Percentiles rank a stretch among this genome's conserved stretches.
Conservation (phyloP, 2,888 invertebrate species). For the Chymomyza amoena region DNA sequence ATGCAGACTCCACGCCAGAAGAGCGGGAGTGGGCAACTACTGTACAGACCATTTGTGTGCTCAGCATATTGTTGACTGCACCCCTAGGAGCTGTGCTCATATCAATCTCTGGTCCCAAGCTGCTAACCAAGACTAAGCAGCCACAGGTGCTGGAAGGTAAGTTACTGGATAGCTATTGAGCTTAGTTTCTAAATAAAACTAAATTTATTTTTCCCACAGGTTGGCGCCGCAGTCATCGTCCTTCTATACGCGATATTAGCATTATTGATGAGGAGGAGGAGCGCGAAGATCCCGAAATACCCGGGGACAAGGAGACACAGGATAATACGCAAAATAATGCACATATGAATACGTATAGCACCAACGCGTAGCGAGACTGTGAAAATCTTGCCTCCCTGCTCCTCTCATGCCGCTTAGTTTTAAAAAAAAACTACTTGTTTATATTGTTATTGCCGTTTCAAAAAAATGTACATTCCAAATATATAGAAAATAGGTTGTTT, state of each 20-base stretch:
- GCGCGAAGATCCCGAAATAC: slow-evolving; percentile 80
- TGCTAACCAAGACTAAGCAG: slow-evolving; percentile 88
- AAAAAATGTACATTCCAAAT: slow-evolving; percentile 6
- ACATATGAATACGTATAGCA: slow-evolving; percentile 62
- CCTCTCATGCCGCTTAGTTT: not conserved
- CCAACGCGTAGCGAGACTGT: slow-evolving; percentile 46
- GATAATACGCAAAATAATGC: slow-evolving; percentile 76
- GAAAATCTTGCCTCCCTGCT: not conserved
- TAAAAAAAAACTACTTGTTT: not conserved
- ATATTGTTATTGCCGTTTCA: not conserved
- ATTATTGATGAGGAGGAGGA: slow-evolving; percentile 91
- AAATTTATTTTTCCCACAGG: slow-evolving; percentile 77
- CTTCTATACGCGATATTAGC: slow-evolving; percentile 91
- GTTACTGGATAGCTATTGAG: not conserved
- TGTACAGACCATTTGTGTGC: slow-evolving; percentile 87
- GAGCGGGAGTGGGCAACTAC: slow-evolving; percentile 84
- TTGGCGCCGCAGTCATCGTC: slow-evolving; percentile 89
- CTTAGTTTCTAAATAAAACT: not conserved
- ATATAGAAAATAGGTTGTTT: not conserved
- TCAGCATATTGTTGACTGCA: slow-evolving; percentile 91
- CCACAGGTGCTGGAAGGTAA: slow-evolving; percentile 84
- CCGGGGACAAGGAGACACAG: slow-evolving; percentile 72
- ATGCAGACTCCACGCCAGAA: slow-evolving; percentile 77
- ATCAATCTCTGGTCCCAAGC: slow-evolving; percentile 86
- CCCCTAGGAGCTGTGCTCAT: slow-evolving; percentile 91